These are phyloP conservation scores for Phymastichus coffea DNA, from an alignment of 1,140 invertebrate species.

Conservation along the genomic window DNA sequence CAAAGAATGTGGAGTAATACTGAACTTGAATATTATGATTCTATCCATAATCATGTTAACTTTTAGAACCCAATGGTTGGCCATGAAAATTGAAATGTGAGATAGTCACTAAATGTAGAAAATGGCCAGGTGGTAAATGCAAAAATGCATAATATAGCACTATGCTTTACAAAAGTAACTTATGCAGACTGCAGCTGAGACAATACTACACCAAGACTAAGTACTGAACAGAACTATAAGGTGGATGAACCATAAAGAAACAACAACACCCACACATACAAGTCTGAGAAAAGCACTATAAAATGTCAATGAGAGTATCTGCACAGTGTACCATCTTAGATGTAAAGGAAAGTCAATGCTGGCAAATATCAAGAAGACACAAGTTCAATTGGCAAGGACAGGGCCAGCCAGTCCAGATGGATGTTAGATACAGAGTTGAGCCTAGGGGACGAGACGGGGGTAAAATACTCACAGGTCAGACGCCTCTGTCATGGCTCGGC, in stretches of 20 bases:
- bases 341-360: neutral
- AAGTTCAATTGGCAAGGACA: neutral
- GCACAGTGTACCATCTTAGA: too few species aligned
- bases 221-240: neutral
- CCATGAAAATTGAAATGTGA: too few species aligned
- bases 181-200: neutral
- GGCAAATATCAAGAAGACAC: neutral
- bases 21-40: too few species aligned
- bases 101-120: too few species aligned
- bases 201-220: neutral
- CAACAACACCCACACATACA: too few species aligned
- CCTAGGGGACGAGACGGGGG: neutral
- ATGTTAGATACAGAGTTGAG: neutral
- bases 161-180: neutral
- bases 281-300: neutral
- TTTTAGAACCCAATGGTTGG: too few species aligned
- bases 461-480: slow-evolving; percentile 55
- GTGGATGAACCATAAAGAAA: neutral
- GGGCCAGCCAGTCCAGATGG: neutral
- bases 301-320: neutral
- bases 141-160: too few species aligned
- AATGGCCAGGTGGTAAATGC: too few species aligned
- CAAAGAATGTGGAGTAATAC: too few species aligned
- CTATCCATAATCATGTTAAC: too few species aligned
- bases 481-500: slow-evolving; percentile 56